Evolutionary conservation across 2,888 invertebrate species (phyloP).

Genomic region (Prosopocoilus inquinatus): DNA sequence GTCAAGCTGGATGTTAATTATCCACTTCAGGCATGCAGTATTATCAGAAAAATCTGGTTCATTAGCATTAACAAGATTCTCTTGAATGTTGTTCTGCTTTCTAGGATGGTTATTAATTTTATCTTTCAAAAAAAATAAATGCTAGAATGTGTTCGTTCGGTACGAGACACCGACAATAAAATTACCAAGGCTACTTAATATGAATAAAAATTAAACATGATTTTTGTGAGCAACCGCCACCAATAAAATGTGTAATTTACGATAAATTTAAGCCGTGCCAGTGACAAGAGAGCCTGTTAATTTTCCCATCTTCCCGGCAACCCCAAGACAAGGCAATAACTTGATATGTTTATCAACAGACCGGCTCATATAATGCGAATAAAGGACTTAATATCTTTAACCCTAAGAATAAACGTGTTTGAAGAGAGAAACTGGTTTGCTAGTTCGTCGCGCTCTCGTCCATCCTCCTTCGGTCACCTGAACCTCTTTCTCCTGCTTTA

Average conservation of each 20-base stretch:
- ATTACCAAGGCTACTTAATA: constrained; percentile 15
- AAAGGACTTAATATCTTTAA: constrained; percentile 23
- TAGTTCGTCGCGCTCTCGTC: no score
- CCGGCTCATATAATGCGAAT: constrained; percentile 25
- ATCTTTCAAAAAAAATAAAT: no score
- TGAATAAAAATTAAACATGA: constrained; percentile 16
- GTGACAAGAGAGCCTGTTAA: constrained; percentile 5
- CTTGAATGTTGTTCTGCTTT: no score
- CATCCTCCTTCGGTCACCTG: not conserved
- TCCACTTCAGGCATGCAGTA: no score
- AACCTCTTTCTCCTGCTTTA: not conserved
- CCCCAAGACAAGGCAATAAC: constrained; percentile 25
- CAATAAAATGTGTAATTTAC: constrained; percentile 24
- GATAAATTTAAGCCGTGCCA: constrained; percentile 17
- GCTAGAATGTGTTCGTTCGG: no score
- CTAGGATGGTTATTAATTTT: no score
- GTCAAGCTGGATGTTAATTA: no score
- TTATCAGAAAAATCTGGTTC: no score
- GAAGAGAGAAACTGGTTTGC: no score
- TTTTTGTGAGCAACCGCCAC: constrained; percentile 15
- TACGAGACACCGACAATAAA: constrained; percentile 3
- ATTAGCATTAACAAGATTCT: no score
- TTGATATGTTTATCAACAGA: constrained; percentile 27
- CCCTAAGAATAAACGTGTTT: constrained; percentile 15
- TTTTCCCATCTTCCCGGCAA: constrained; percentile 12